Evolutionary conservation across 2,888 invertebrate species (phyloP), one percentile per base, ranked within the genome.

Genomic region (Mythimna albipuncta): DNA sequence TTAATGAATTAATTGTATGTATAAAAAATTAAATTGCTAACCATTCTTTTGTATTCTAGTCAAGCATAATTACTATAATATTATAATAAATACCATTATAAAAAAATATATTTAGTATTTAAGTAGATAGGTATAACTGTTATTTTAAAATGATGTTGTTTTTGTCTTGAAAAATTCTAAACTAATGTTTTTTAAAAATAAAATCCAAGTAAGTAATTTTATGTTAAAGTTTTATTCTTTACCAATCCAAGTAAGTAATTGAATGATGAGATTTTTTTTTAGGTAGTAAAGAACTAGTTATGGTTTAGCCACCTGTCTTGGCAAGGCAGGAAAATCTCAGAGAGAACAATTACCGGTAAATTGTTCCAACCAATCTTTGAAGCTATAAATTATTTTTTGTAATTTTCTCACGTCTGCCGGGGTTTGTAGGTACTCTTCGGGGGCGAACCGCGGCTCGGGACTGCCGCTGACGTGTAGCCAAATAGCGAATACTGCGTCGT

Each of bases 401-500:
- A 95, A 84, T 74, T 90, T 90, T 64, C 91, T 92, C 32, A 93
- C 86, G 81, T 93, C 90, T 16, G 89, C 88, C 7, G 96, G 95
- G 6, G 94, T 93, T 81, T 93, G 90, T 41, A 96, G 90, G 75
- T 93, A 95, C 66, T 96, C 95, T 19, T 93, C 92, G 13, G 96
- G 96, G 21, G 94, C 95, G 63, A 93, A 89, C 81, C 95, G 91
- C 4, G 94, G 95, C 67, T 94, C 94, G 16, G 94, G 91, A 75
- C 89, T 89, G 0, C 95, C 94, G 61, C 93, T 91, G 2, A 92
- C 91, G 77, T 96, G 95, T 47, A 96, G 87, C 96, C 96, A 96
- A 72, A 96, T 93, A 19, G 96, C 94, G 64, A 96, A 91, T 13
- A 95, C 89, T 19, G 95, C 96, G 76, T 96, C 96, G 71, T 95